Conservation (phyloP, 1,140 invertebrate species). For the Lepidurus couesii region DNA sequence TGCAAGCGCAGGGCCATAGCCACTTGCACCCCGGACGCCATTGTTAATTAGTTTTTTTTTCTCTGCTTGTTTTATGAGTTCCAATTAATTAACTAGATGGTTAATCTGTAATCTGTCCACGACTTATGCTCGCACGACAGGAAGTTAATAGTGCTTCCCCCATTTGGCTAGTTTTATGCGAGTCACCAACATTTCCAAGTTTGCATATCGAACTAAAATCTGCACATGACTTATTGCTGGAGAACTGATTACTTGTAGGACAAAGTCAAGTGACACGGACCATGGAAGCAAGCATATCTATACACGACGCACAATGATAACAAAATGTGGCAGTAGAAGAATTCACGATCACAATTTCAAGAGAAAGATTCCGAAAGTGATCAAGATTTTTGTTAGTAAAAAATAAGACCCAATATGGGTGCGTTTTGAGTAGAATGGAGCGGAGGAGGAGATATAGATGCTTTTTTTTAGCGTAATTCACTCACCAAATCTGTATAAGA, state of each 20-base stretch:
- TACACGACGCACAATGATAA: not conserved
- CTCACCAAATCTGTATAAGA: constrained; percentile 22
- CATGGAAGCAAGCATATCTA: not conserved
- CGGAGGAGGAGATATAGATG: no score
- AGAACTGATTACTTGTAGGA: not conserved
- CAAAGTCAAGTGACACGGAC: not conserved
- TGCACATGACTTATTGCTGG: no score
- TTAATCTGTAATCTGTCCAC: no score
- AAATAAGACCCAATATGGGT: no score
- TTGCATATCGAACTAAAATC: no score
- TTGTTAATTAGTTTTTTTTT: not conserved
- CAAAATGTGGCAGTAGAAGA: not conserved
- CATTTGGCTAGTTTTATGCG: not conserved
- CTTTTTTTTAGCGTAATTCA: not conserved
- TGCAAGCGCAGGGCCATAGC: constrained; percentile 32
- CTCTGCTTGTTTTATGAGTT: not conserved
- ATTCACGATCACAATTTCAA: not conserved
- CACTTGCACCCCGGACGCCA: constrained; percentile 34
- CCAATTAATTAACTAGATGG: no score
- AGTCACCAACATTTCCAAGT: no score
- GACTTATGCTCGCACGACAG: no score
- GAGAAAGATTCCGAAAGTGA: not conserved
- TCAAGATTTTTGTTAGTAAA: not conserved
- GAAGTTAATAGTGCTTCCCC: not conserved
- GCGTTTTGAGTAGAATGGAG: no score